Percentiles rank a stretch among this genome's conserved stretches.
These are phyloP conservation scores for Campylorhamphus procurvoides DNA, from an alignment of 2,113 vertebrate genomes.

Conservation along the genomic window DNA sequence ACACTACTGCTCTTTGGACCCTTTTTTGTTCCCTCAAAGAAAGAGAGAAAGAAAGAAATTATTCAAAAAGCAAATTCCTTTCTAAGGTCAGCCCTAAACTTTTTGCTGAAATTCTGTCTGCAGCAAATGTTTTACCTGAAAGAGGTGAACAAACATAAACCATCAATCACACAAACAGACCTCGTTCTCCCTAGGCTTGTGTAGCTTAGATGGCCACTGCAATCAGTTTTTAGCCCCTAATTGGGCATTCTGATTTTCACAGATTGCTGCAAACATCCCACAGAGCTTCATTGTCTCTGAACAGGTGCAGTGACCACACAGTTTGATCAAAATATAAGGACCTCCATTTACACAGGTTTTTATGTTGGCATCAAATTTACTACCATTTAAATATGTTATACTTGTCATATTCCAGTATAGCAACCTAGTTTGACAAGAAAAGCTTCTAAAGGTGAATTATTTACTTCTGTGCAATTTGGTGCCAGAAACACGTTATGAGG, in stretches of 20 bases:
- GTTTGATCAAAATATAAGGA: neutral
- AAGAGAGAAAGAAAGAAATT: neutral
- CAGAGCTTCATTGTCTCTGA: neutral
- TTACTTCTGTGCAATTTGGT: neutral
- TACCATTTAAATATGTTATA: neutral
- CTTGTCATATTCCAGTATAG: neutral
- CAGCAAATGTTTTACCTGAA: neutral
- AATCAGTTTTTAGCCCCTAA: neutral
- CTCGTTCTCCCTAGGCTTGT: neutral
- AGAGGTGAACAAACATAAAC: neutral
- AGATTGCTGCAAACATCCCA: neutral
- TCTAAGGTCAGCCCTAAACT: neutral
- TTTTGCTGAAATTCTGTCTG: neutral
- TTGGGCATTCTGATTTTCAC: neutral
- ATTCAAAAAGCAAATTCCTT: neutral
- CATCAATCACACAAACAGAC: neutral
- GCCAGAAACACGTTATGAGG: neutral
- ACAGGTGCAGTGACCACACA: neutral
- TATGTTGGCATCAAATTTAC: neutral
- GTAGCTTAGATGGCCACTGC: neutral
- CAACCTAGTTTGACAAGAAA: neutral
- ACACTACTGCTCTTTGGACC: neutral
- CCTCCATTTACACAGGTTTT: neutral
- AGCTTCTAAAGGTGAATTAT: neutral
- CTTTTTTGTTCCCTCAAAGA: neutral